These are phyloP conservation scores for Ranitomeya variabilis DNA, from an alignment of 2,113 vertebrate species.

Conservation along the genomic window DNA sequence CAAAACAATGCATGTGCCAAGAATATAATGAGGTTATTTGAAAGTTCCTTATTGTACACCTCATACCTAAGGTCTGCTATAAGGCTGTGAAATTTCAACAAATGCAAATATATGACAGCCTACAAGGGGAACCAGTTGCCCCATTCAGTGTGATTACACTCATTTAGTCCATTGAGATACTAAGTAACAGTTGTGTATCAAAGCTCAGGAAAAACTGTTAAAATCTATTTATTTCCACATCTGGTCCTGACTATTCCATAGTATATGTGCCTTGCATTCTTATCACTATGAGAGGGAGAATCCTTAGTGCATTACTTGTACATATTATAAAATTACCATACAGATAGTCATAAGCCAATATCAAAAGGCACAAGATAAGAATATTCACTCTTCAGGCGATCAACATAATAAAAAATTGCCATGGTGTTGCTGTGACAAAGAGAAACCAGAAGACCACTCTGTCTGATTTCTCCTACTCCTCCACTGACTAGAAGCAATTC, in stretches of 20 bases:
- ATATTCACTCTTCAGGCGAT: too few relatives aligned
- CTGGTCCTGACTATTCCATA: not conserved
- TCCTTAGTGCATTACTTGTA: not conserved
- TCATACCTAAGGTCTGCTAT: slow-evolving; percentile 14
- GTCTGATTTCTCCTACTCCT: too few relatives aligned
- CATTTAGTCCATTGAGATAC: not conserved
- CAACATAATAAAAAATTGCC: too few relatives aligned
- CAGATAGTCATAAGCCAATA: too few relatives aligned
- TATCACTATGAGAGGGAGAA: not conserved
- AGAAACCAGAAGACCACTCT: too few relatives aligned
- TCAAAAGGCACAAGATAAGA: too few relatives aligned
- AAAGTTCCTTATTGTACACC: slow-evolving; percentile 30
- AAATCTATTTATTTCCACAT: not conserved
- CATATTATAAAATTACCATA: too few relatives aligned
- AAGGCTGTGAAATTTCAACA: slow-evolving; percentile 24
- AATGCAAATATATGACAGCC: slow-evolving; percentile 9
- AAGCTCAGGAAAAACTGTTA: not conserved
- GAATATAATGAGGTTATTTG: slow-evolving; percentile 34
- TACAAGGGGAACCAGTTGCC: not conserved
- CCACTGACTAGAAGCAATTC: too few relatives aligned
- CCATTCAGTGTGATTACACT: not conserved
- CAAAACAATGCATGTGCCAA: not conserved
- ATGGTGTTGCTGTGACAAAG: too few relatives aligned
- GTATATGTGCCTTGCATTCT: not conserved
- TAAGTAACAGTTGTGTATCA: not conserved